Base-by-base conservation (phyloP, 2,113 vertebrate species). In the Rhodinocichla rosea region DNA sequence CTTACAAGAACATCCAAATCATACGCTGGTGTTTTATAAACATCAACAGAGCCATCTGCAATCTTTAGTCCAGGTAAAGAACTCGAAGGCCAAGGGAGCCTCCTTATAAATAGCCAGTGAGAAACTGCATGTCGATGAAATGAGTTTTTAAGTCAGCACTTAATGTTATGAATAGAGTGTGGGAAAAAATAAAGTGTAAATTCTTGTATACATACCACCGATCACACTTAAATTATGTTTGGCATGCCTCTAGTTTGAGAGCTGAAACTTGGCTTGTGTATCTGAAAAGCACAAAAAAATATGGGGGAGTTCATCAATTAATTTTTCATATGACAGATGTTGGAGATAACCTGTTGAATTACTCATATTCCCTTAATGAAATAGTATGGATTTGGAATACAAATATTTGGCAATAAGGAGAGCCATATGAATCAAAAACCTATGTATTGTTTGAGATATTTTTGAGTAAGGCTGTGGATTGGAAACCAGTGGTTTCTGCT, bases 351-450 rank as follows among this genome's bases (percentile, higher is more conserved):
- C 21, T 85, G 40, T 40, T 74, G 39, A 67, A 70, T 89, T 89
- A 84, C 49, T 94, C 67, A 62, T 56, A 80, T 77, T 91, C 30
- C 17, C 63, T 89, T 94, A 55, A 65, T 85, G 67, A 92, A 95
- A 94, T 77, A 15, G 24, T 47, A 59, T 70, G 44, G 71, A 65
- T 85, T 94, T 84, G 35, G 35, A 80, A 82, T 40, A 83, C 45
- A 85, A 91, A 73, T 83, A 62, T 44, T 78, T 92, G 62, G 35
- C 63, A 82, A 35, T 57, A 70, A 82, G 35, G 45, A 73, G 18
- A 94, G 55, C 6, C 45, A 37, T n/a, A 49, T 82, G 77, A 94
- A 85, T 79, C 27, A 82, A 87, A 93, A 57, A 1, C 7, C 32
- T 42, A 15, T 0, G 0, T 21, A 30, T n/a, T 49, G 2, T 83